Percentiles rank a stretch among this genome's conserved stretches.
These are phyloP conservation scores for Craterocephalus amniculus DNA, from an alignment of 2,797 vertebrate genomes.

Conservation along the genomic window DNA sequence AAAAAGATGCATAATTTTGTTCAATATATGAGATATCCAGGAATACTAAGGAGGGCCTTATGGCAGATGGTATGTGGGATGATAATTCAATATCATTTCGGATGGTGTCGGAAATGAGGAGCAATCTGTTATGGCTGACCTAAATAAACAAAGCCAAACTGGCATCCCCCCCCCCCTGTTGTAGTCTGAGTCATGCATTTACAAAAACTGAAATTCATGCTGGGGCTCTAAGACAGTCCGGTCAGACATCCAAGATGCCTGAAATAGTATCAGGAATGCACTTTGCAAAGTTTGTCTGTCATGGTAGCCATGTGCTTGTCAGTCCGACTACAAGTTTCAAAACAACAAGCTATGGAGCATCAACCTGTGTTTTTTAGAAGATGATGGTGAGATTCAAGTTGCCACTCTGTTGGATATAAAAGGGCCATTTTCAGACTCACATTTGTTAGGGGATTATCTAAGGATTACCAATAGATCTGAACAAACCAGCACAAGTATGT, in stretches of 20 bases:
- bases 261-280: constrained; percentile 78
- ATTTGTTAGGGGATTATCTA: constrained; percentile 42
- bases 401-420: constrained; percentile 16
- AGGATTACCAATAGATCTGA: constrained; percentile 47
- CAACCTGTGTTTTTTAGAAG: not conserved
- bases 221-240: constrained; percentile 40
- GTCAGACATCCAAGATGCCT: constrained; percentile 66
- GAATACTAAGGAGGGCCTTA: constrained; percentile 28
- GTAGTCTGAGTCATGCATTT: constrained; percentile 58
- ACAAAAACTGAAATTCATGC: constrained; percentile 55
- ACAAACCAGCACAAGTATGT: constrained; percentile 24
- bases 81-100: constrained; percentile 34
- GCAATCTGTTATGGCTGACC: constrained; percentile 50
- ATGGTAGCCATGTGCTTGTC: constrained; percentile 79
- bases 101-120: constrained; percentile 40
- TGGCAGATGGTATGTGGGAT: constrained; percentile 5
- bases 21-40: not conserved
- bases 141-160: constrained; percentile 56
- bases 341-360: constrained; percentile 60
- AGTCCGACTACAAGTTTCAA: constrained; percentile 65
- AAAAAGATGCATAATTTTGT: not conserved
- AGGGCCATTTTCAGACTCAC: constrained; percentile 24
- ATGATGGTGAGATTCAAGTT: constrained; percentile 4
- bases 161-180: constrained; percentile 9
- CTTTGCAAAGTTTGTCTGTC: constrained; percentile 62